A percentile compares a stretch with the other conserved stretches of the same genome.
Evolutionary conservation across 2,888 invertebrate genomes (phyloP).

Genomic region (Hypercompe scribonia): DNA sequence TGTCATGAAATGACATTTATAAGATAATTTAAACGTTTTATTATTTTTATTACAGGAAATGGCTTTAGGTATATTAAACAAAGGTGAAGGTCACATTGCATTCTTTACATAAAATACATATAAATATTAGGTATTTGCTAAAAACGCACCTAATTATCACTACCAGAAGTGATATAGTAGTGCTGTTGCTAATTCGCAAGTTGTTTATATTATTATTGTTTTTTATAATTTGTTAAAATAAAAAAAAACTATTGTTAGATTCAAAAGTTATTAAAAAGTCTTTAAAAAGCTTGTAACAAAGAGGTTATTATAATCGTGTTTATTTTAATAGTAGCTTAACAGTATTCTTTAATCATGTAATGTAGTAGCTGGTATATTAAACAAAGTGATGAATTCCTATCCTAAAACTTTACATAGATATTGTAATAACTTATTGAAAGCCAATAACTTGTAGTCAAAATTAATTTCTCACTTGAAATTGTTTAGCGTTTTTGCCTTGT

Average conservation of each 20-base stretch:
- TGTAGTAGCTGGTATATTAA: no score
- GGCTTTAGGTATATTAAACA: background rate
- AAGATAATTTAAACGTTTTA: background rate
- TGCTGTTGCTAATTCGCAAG: slow-evolving; percentile 4
- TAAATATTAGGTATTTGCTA: slow-evolving; percentile 6
- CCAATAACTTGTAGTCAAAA: no score
- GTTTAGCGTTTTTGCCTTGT: no score
- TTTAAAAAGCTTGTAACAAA: background rate
- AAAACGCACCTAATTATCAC: slow-evolving; percentile 12
- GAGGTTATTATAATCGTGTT: background rate
- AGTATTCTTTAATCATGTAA: no score
- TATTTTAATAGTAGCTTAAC: no score
- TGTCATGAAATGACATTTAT: slow-evolving; percentile 1
- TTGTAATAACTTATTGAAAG: no score
- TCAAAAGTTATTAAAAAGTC: background rate
- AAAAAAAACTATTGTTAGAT: background rate
- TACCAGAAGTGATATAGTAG: slow-evolving; percentile 12
- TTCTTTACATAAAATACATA: slow-evolving; percentile 6
- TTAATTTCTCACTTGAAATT: no score
- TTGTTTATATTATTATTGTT: background rate
- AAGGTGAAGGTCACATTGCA: slow-evolving; percentile 7
- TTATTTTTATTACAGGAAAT: slow-evolving; percentile 9
- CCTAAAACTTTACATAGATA: background rate
- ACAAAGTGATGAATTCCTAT: background rate
- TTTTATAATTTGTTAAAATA: background rate